Base-by-base conservation (phyloP, 2,888 invertebrate genomes). In the Ophion costatus region DNA sequence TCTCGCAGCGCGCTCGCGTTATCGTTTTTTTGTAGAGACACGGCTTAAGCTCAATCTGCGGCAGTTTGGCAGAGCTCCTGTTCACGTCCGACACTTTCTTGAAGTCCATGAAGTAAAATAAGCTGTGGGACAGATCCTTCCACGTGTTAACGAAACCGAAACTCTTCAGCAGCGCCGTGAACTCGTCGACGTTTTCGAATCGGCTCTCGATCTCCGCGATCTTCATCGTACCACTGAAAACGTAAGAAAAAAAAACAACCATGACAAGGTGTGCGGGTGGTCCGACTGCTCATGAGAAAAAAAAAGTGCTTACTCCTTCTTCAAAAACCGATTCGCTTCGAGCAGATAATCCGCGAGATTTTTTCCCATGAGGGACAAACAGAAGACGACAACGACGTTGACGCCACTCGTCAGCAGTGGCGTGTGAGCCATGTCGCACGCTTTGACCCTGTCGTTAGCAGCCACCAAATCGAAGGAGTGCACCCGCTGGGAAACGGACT, bases 311-410 rank as follows among this genome's bases (percentile, higher is more conserved):
- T n/a, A n/a, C n/a, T n/a, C n/a, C n/a, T n/a, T n/a, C 93, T 97
- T 98, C 9, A 99, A 94, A 14, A 99, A 96, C 86, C 99, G 94
- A 92, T 98, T 98, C 0, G 99, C 99, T 94, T 99, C 99, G 42
- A 96, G 90, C 67, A 99, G 94, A 92, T 97, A 99, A 90, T 98
- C 97, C 0, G 95, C 95, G 0, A 99, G 95, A 93, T 99, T 98
- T 0, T 98, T 98, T 4, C 99, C 99, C 99, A 99, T 99, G 29
- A 99, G 94, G 0, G 99, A 99, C 6, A 99, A 95, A 93, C 99
- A 99, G 94, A 98, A 99, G 0, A 99, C n/a, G n/a, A n/a, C 97
- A 0, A 96, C 98, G 5, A 97, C 96, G 92, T 99, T 97, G n/a
- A 98, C 95, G 14, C 96, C 95, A 2, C 93, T 94, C 0, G 95